phyloP scores from a whole-genome alignment of 2,888 invertebrate genomes.

The Achlya flavicornis region DNA sequence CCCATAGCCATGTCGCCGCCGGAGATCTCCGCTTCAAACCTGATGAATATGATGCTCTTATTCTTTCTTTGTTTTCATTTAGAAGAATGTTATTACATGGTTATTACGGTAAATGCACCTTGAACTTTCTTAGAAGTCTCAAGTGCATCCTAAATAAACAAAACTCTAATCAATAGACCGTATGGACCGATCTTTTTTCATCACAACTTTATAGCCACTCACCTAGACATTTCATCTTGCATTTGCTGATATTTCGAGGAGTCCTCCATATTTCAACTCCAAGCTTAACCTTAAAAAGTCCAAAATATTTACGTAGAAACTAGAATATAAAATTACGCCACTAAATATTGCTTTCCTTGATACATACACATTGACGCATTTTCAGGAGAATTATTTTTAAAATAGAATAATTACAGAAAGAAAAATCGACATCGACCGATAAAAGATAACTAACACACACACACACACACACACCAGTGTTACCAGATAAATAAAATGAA shows the following conservation, averaged over 20 bases:
- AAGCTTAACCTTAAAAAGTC: slow-evolving; percentile 76
- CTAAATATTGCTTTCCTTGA: slow-evolving; percentile 48
- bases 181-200: too few species aligned
- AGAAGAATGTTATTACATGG: too few species aligned
- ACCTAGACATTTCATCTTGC: slow-evolving; percentile 97
- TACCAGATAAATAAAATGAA: too few species aligned
- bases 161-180: too few species aligned
- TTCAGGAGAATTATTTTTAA: slow-evolving; percentile 28
- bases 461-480: too few species aligned
- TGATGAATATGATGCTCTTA: slow-evolving; percentile 46
- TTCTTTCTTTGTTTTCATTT: neutral
- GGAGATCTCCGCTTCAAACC: slow-evolving; percentile 95
- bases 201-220: too few species aligned
- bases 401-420: too few species aligned
- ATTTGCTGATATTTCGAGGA: slow-evolving; percentile 88
- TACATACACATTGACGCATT: slow-evolving; percentile 63
- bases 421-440: too few species aligned
- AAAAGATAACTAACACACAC: too few species aligned
- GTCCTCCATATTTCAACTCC: slow-evolving; percentile 71
- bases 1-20: slow-evolving; percentile 77
- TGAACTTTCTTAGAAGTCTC: too few species aligned
- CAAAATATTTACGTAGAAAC: slow-evolving; percentile 77
- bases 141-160: too few species aligned
- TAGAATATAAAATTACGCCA: slow-evolving; percentile 47
- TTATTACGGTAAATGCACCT: too few species aligned